phyloP scores from a whole-genome alignment of 92 coral and sea anemone genomes.

The Epizoanthus illoricatus region DNA sequence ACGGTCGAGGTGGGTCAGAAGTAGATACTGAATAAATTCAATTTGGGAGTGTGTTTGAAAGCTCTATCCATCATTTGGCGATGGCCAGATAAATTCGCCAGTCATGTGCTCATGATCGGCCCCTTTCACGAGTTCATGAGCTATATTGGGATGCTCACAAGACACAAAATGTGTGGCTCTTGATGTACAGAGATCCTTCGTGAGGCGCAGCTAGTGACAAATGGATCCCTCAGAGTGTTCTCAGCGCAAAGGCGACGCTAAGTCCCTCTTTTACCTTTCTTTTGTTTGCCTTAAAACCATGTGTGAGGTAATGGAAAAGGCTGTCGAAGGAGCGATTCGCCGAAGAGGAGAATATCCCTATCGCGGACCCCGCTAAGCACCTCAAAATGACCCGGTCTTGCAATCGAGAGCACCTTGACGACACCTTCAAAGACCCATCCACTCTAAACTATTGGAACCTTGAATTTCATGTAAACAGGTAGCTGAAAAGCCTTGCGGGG shows the following conservation, averaged over 20 bases:
- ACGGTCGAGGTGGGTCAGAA: too few relatives aligned
- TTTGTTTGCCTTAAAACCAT: slow-evolving; percentile 14
- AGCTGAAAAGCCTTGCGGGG: too few relatives aligned
- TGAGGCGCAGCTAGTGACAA: slow-evolving; percentile 29
- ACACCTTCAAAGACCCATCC: too few relatives aligned
- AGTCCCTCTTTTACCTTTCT: slow-evolving; percentile 14
- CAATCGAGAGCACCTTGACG: too few relatives aligned
- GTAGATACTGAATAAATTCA: slow-evolving; percentile 36
- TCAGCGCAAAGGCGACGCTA: slow-evolving; percentile 35
- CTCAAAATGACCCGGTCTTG: too few relatives aligned
- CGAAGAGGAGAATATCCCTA: too few relatives aligned
- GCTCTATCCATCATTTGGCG: slow-evolving; percentile 64
- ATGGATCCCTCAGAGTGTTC: slow-evolving; percentile 21
- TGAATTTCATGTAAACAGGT: too few relatives aligned
- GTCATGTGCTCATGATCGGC: slow-evolving; percentile 53
- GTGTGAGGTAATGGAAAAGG: too few relatives aligned
- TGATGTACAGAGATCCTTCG: slow-evolving; percentile 17
- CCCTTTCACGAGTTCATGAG: slow-evolving; percentile 62
- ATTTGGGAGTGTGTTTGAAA: slow-evolving; percentile 58
- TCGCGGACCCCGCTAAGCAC: too few relatives aligned
- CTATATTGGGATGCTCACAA: slow-evolving; percentile 56
- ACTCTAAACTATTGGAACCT: too few relatives aligned
- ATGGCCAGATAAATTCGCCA: slow-evolving; percentile 56
- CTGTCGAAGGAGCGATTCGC: slow-evolving; percentile 37
- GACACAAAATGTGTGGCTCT: slow-evolving; percentile 47